Evolutionary conservation across 1,140 invertebrate genomes (phyloP).

Genomic region (Galleria mellonella): DNA sequence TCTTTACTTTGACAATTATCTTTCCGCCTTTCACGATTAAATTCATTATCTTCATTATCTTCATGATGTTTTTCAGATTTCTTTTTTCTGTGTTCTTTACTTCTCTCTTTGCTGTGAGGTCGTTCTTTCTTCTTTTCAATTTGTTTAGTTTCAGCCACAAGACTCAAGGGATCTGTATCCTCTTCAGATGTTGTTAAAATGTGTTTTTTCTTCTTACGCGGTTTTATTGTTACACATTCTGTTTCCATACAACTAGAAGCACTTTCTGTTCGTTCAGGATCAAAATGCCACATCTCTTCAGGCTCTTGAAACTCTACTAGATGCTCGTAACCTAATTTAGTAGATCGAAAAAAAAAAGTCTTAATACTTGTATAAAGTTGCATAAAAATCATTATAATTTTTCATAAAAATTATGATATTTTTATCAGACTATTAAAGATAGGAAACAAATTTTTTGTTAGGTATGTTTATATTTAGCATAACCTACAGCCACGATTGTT

Average conservation of each 20-base stretch:
- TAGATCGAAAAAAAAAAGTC: too few species aligned
- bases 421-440: too few species aligned
- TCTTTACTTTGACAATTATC: conserved; percentile 1
- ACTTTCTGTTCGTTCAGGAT: conserved; percentile 24
- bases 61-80: conserved; percentile 16
- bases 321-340: conserved; percentile 60
- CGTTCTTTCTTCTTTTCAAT: conserved; percentile 30
- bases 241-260: conserved; percentile 11
- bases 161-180: conserved; percentile 43
- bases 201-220: conserved; percentile 34
- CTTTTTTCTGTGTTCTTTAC: conserved; percentile 24
- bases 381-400: too few species aligned
- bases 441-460: too few species aligned
- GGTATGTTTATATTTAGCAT: too few species aligned
- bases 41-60: conserved; percentile 23
- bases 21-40: conserved; percentile 8
- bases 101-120: conserved; percentile 38
- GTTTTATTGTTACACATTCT: conserved; percentile 5
- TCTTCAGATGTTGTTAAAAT: conserved; percentile 15
- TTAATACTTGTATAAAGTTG: too few species aligned
- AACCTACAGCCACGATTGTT: too few species aligned
- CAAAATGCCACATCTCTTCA: conserved; percentile 39
- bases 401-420: too few species aligned
- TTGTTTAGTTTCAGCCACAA: conserved; percentile 22
- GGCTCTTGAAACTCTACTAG: conserved; percentile 52